A percentile compares a stretch with the other conserved stretches of the same genome.
Conservation (phyloP, 2,797 vertebrate species). For the Rhadinocentrus ornatus region DNA sequence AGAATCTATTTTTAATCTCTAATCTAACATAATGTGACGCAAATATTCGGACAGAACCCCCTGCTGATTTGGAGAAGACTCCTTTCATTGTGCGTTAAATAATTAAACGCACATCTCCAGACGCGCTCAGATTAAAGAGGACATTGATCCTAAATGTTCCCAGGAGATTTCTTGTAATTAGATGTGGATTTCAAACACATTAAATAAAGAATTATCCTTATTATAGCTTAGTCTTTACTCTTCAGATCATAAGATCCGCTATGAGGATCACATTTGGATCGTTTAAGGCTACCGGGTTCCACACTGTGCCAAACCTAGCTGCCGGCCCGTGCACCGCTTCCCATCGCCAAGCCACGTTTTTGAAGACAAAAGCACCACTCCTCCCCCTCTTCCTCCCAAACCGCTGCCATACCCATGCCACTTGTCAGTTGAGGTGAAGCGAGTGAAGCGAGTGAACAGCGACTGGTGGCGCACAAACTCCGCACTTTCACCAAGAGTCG, state of each 20-base stretch:
- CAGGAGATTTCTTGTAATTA: constrained; percentile 12
- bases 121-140: constrained; percentile 22
- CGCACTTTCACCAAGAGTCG: constrained; percentile 6
- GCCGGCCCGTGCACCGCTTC: constrained; percentile 15
- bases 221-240: not conserved
- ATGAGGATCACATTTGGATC: not conserved
- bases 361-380: constrained; percentile 53
- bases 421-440: constrained; percentile 36
- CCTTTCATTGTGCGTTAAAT: constrained; percentile 21
- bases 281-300: not conserved
- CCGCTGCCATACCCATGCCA: constrained; percentile 15
- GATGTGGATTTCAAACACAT: not conserved
- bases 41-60: not conserved
- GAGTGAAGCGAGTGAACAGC: not conserved
- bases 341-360: constrained; percentile 46
- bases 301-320: constrained; percentile 30
- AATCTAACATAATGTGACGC: not conserved
- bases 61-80: not conserved
- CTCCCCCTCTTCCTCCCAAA: not conserved
- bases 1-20: not conserved
- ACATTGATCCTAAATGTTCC: constrained; percentile 28
- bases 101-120: constrained; percentile 15
- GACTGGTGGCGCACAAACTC: constrained; percentile 4
- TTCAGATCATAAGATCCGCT: constrained; percentile 1
- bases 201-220: not conserved